Conservation (phyloP, 1,140 invertebrate genomes). For the Thalassaphorura encarpata region DNA sequence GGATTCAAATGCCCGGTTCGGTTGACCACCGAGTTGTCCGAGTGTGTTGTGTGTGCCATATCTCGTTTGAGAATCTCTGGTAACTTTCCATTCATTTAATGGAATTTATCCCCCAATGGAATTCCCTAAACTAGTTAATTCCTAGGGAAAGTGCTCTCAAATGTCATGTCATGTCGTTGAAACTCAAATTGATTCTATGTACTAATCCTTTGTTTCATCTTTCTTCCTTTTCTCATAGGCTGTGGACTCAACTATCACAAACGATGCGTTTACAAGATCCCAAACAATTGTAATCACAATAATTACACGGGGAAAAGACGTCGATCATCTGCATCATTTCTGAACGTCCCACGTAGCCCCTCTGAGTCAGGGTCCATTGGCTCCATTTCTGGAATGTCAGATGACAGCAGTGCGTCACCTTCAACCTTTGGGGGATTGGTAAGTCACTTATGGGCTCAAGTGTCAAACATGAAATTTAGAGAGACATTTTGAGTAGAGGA, state of each 20-base stretch:
- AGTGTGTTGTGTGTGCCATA: too few species aligned
- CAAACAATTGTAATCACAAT: constrained; percentile 78
- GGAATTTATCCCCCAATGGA: not conserved
- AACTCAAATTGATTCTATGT: not conserved
- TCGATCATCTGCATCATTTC: constrained; percentile 29
- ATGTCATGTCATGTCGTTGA: not conserved
- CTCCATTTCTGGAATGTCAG: constrained; percentile 42
- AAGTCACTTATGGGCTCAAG: too few species aligned
- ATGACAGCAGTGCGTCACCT: constrained; percentile 36
- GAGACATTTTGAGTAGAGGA: too few species aligned
- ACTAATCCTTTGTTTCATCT: not conserved
- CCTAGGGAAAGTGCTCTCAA: too few species aligned
- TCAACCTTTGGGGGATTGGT: constrained; percentile 35
- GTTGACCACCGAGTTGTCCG: too few species aligned
- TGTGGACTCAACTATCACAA: constrained; percentile 98
- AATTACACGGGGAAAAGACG: constrained; percentile 38
- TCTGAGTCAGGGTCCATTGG: constrained; percentile 47
- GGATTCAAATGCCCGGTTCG: too few species aligned
- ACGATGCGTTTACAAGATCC: constrained; percentile 94
- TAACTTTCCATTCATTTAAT: not conserved
- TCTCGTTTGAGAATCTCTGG: too few species aligned
- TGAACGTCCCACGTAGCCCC: constrained; percentile 53
- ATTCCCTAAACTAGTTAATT: not conserved
- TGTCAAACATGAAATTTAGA: too few species aligned
- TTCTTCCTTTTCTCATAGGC: constrained; percentile 47